Conservation (phyloP, 2,797 vertebrate species). For the Sebastes steindachneri region DNA sequence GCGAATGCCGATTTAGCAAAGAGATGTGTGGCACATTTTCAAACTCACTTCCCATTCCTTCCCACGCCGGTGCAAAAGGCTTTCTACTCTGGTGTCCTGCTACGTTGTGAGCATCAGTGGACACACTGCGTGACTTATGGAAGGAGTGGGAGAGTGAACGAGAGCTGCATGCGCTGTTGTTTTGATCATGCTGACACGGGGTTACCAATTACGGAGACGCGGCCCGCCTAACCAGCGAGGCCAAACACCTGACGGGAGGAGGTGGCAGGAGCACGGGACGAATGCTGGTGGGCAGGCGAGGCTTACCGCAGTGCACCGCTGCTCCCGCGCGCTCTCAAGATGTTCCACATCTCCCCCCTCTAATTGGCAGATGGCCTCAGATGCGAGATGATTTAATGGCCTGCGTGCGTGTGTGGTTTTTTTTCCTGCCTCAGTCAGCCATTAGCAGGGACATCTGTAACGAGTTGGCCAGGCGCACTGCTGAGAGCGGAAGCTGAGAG, state of each 20-base stretch:
- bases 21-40: slow-evolving; percentile 48
- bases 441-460: slow-evolving; percentile 86
- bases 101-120: slow-evolving; percentile 42
- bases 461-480: slow-evolving; percentile 77
- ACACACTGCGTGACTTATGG: slow-evolving; percentile 27
- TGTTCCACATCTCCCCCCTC: slow-evolving; percentile 80
- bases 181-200: slow-evolving; percentile 72
- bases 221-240: slow-evolving; percentile 57
- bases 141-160: slow-evolving; percentile 45
- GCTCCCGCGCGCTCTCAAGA: slow-evolving; percentile 74
- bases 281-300: slow-evolving; percentile 58
- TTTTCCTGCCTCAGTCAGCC: slow-evolving; percentile 80
- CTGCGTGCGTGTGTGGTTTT: slow-evolving; percentile 64
- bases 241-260: slow-evolving; percentile 70
- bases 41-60: slow-evolving; percentile 36
- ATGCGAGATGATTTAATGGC: slow-evolving; percentile 81
- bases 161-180: slow-evolving; percentile 52
- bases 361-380: slow-evolving; percentile 84
- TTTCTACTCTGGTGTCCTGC: slow-evolving; percentile 42
- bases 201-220: slow-evolving; percentile 76
- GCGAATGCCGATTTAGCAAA: slow-evolving; percentile 49
- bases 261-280: slow-evolving; percentile 54
- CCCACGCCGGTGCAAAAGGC: slow-evolving; percentile 14
- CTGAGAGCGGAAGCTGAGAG: slow-evolving; percentile 80
- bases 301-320: slow-evolving; percentile 69